Conservation (phyloP, 2,888 invertebrate species). For the Andrena praecox region DNA sequence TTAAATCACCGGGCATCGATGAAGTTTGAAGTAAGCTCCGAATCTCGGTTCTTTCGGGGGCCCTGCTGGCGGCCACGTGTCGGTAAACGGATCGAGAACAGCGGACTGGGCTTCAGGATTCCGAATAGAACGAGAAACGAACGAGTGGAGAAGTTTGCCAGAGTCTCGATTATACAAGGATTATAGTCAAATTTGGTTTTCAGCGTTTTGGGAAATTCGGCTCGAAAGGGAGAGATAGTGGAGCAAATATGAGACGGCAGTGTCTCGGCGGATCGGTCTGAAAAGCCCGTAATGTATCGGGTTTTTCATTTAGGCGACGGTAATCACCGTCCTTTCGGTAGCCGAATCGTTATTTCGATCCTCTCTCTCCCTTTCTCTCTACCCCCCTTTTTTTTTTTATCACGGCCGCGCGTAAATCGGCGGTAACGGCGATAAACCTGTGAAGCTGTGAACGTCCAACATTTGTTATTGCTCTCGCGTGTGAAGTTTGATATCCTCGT, state of each 20-base stretch:
- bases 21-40: background rate
- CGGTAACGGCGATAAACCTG: slow-evolving; percentile 74
- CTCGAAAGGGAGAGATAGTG: background rate
- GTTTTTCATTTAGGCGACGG: slow-evolving; percentile 64
- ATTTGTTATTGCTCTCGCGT: slow-evolving; percentile 79
- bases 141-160: no score
- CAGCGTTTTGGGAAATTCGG: background rate
- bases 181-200: background rate
- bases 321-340: slow-evolving; percentile 67
- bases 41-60: background rate
- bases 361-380: slow-evolving; percentile 21
- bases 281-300: slow-evolving; percentile 55
- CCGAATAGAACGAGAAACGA: no score
- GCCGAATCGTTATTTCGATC: slow-evolving; percentile 64
- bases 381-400: slow-evolving; percentile 51
- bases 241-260: slow-evolving; percentile 17
- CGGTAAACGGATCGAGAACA: background rate
- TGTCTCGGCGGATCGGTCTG: slow-evolving; percentile 14
- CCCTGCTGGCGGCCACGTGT: background rate
- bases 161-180: no score
- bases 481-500: slow-evolving; percentile 79
- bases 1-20: background rate
- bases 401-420: slow-evolving; percentile 70
- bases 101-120: background rate
- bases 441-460: slow-evolving; percentile 73